Base-by-base conservation (phyloP, 2,888 invertebrate species). In the Eristalis intricaria region DNA sequence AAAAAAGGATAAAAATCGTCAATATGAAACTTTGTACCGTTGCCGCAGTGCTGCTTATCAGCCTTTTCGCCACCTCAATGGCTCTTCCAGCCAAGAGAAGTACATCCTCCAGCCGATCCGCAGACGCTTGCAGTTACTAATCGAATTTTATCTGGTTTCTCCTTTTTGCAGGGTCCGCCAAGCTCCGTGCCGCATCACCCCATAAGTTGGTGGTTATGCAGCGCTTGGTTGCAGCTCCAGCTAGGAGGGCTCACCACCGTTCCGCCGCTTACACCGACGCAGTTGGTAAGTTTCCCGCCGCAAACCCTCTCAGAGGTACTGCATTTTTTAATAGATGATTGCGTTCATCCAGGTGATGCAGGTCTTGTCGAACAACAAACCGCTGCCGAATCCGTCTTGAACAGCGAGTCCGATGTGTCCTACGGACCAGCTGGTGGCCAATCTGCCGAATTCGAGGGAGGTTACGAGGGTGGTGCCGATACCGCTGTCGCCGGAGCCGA, bases 261-360 rank as follows among this genome's bases (percentile, higher is more conserved):
- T 92, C 92, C 69, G 90, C 92, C 32, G 93, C 92, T n/a, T 90
- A 91, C 71, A 93, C 92, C n/a, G 91, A 92, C 84, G 93, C 92
- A 8, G 92, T 91, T 40, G 91, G 92, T 68, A 92, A 92, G 60
- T 26, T 19, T 11, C 29, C 19, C n/a, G 50, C 56, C 11, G 23
- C 40, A 29, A 19, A n/a, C 56, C 32, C 26, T 26, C 60, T 15
- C 60, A 60, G 60, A 60, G 26, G 26, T 60, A 11, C 38, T 58
- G 26, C 43, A 65, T 65, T 56, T 40, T 60, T 23, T 8, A 68
- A 84, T 74, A 76, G 89, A 89, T 92, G 92, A 92, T 92, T 92
- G 92, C 89, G 89, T 91, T 90, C 92, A 91, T 88, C 90, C 91
- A 90, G 92, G 91, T 88, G 90, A 90, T 88, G 91, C 90, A 79